These are phyloP conservation scores for Aphelinus certus DNA, from an alignment of 1,140 invertebrate species.

Conservation along the genomic window DNA sequence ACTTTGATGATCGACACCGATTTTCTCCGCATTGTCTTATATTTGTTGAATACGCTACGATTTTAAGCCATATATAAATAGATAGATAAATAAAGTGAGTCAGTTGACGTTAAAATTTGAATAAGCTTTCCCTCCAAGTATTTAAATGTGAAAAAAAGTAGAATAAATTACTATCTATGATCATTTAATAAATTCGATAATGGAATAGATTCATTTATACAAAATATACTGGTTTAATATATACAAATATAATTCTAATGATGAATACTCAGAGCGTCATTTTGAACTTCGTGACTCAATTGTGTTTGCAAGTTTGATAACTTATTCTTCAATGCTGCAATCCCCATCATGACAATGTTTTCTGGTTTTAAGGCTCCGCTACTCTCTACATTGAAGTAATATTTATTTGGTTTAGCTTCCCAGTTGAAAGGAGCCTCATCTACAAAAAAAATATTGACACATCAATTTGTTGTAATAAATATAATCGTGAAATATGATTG, in stretches of 20 bases:
- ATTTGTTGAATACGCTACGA: no score
- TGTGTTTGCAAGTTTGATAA: slow-evolving; percentile 94
- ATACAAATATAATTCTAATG: slow-evolving; percentile 49
- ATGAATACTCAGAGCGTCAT: slow-evolving; percentile 80
- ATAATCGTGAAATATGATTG: not conserved
- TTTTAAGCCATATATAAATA: no score
- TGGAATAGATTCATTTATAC: slow-evolving; percentile 5
- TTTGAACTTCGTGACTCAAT: slow-evolving; percentile 86
- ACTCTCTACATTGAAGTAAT: slow-evolving; percentile 96
- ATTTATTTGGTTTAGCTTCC: slow-evolving; percentile 96
- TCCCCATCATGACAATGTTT: slow-evolving; percentile 96
- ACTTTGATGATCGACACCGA: no score
- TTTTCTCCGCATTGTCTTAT: no score
- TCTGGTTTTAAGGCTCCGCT: slow-evolving; percentile 94
- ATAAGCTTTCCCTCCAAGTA: no score
- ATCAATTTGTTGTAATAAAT: slow-evolving; percentile 2
- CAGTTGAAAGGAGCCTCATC: slow-evolving; percentile 93
- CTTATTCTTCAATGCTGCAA: slow-evolving; percentile 94
- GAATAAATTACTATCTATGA: no score
- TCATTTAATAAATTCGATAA: no score
- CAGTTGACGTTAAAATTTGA: no score
- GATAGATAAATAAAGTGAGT: no score
- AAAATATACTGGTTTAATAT: slow-evolving; percentile 6
- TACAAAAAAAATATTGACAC: slow-evolving; percentile 57
- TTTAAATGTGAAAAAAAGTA: no score